These are phyloP conservation scores for Scolopax rusticola DNA, from an alignment of 2,797 vertebrate species.

Conservation along the genomic window DNA sequence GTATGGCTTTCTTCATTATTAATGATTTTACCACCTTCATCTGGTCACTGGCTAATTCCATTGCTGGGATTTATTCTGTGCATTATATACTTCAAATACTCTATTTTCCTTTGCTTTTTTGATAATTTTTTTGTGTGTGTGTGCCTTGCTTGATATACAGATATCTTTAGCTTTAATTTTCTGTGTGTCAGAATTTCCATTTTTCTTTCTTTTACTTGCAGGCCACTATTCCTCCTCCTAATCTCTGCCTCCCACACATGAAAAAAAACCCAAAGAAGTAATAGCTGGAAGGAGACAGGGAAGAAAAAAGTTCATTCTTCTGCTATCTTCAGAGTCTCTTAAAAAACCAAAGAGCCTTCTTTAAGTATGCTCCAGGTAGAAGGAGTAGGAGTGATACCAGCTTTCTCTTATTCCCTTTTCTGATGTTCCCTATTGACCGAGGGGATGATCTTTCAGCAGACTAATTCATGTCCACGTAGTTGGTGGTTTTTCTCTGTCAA, in stretches of 20 bases:
- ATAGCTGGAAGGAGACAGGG: neutral
- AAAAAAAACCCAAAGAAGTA: neutral
- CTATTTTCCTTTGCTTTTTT: neutral
- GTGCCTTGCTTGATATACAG: neutral
- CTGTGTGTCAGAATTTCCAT: neutral
- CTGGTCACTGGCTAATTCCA: neutral
- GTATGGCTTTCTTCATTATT: slow-evolving; percentile 43
- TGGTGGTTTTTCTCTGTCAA: neutral
- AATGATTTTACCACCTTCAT: neutral
- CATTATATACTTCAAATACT: neutral
- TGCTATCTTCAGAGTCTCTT: neutral
- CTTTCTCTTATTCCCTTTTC: neutral
- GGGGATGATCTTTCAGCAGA: neutral
- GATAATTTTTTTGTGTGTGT: neutral
- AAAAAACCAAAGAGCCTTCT: neutral
- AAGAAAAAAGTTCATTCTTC: neutral
- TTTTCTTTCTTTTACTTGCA: neutral
- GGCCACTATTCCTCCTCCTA: neutral
- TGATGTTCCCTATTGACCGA: neutral
- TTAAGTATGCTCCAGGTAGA: neutral
- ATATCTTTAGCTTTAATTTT: neutral
- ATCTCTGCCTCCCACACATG: neutral
- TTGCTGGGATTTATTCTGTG: neutral
- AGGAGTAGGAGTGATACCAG: neutral
- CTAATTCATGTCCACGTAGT: rapidly evolving